A percentile compares a stretch with the other conserved stretches of the same genome.
Evolutionary conservation across 2,113 vertebrate genomes (phyloP).

Genomic region (Rousettus leschenaultii): DNA sequence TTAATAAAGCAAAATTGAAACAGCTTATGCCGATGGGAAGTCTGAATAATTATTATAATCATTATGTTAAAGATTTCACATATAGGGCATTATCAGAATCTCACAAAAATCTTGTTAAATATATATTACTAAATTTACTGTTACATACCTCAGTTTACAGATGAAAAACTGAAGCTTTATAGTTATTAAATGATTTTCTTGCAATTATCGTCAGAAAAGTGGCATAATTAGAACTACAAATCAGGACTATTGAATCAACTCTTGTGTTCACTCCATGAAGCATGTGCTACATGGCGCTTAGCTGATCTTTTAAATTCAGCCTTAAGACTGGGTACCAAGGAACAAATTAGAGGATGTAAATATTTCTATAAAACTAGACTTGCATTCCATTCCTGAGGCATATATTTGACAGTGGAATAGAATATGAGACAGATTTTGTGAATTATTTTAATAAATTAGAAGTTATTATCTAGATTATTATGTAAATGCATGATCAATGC

Average conservation of each 20-base stretch:
- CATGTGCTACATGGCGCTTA: neutral
- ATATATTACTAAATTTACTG: neutral
- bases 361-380: neutral
- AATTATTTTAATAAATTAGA: conserved; percentile 41
- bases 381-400: neutral
- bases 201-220: neutral
- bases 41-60: neutral
- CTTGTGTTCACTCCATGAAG: neutral
- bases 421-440: neutral
- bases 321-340: neutral
- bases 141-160: neutral
- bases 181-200: neutral
- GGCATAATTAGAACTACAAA: neutral
- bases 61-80: neutral
- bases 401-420: neutral
- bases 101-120: neutral
- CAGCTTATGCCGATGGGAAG: neutral
- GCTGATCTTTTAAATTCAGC: neutral
- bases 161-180: neutral
- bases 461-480: neutral
- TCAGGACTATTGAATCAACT: neutral
- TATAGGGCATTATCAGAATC: neutral
- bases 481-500: neutral
- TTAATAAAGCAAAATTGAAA: neutral
- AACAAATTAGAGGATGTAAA: neutral